Evolutionary conservation across 2,113 vertebrate species (phyloP), one percentile per base, ranked within the genome.

Genomic region (Electrona antarctica): DNA sequence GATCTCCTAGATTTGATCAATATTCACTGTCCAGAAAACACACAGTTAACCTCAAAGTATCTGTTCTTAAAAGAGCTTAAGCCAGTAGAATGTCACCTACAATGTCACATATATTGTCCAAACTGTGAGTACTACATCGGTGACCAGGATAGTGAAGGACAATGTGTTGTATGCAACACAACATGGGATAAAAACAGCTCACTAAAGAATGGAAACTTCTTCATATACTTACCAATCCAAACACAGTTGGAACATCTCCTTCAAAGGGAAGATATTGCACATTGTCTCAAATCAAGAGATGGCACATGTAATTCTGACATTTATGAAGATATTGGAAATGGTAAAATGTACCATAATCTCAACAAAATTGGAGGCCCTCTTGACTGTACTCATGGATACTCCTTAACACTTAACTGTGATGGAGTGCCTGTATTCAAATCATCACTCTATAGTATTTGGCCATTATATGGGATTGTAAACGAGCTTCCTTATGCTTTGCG

Each of bases 211-310:
- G 78, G 74, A 64, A 81, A 73, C 8, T 69, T 77, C 75, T 73
- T 75, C 12, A 52, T 82, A 59, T 78, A 78, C 58, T 74, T 82
- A 71, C 73, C 69, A 28, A 81, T 81, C n/a, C 73, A 77, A 81
- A 81, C 69, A 81, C 69, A 81, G 11, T 45, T 77, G 69, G 74
- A 81, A 73, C 29, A 69, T 69, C 74, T 68, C 57, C 66, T 73
- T 81, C 69, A 66, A 66, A 77, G 61, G 7, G 74, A 77, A 65
- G 69, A 73, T 73, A 77, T 64, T 78, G 69, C 29, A 71, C 1
- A 12, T 52, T 71, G 61, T 68, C 58, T 73, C 28, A 46, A 69
- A 41, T 69, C 67, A 73, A 8, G 28, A 76, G 41, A 70, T 71
- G 57, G n/a, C 13, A 68, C 54, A 60, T 76, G 64, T 54, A 74